Evolutionary conservation across 2,797 vertebrate genomes (phyloP).

Genomic region (Miichthys miiuy): DNA sequence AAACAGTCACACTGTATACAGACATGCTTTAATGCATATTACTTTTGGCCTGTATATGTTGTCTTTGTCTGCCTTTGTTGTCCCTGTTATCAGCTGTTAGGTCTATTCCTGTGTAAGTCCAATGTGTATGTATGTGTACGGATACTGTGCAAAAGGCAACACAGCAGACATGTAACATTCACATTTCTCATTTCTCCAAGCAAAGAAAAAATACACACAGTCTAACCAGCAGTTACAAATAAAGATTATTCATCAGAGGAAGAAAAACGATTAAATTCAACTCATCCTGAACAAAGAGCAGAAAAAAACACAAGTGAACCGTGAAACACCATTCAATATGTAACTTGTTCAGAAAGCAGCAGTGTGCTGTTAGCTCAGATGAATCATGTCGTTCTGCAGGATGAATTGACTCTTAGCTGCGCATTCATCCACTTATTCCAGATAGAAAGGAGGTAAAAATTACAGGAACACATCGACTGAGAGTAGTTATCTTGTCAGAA

Average conservation of each 20-base stretch:
- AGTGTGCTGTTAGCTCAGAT: slow-evolving; percentile 7
- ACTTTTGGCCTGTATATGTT: too few species aligned
- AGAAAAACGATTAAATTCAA: slow-evolving; percentile 16
- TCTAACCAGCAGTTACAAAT: not conserved
- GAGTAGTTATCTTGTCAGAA: slow-evolving; percentile 5
- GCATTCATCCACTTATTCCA: slow-evolving; percentile 23
- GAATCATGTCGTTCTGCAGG: slow-evolving; percentile 10
- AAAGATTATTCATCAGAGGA: not conserved
- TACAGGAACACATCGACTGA: not conserved
- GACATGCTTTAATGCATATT: too few species aligned
- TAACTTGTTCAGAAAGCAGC: slow-evolving; percentile 1
- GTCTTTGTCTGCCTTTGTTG: too few species aligned
- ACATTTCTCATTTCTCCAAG: slow-evolving; percentile 1
- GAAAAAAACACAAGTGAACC: slow-evolving; percentile 9
- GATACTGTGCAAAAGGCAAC: not conserved
- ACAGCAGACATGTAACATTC: not conserved
- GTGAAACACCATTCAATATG: slow-evolving; percentile 19
- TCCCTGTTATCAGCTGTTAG: too few species aligned
- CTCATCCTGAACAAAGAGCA: slow-evolving; percentile 15
- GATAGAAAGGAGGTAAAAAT: slow-evolving; percentile 12
- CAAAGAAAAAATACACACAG: not conserved
- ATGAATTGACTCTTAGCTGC: slow-evolving; percentile 15
- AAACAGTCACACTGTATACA: too few species aligned
- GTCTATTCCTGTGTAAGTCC: too few species aligned
- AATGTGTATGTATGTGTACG: not conserved